phyloP scores from a whole-genome alignment of 2,797 vertebrate species.

The Esox masquinongy region DNA sequence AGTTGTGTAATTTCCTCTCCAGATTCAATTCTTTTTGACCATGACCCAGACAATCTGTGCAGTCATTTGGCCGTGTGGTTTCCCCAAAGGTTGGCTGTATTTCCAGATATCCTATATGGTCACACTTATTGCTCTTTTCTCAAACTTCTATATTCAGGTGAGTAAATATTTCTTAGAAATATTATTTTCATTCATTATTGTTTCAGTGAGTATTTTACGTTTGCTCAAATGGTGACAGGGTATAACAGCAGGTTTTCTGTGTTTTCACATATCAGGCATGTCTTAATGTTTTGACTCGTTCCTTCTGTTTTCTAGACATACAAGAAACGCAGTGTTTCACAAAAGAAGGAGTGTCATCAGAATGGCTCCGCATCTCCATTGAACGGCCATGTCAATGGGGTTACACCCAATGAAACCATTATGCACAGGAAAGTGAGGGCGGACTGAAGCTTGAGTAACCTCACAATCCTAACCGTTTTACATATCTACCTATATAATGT shows the following conservation, averaged over 20 bases:
- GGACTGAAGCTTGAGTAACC: slow-evolving; percentile 73
- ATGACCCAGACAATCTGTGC: slow-evolving; percentile 88
- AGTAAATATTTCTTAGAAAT: slow-evolving; percentile 24
- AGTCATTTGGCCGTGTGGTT: slow-evolving; percentile 87
- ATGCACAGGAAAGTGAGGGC: slow-evolving; percentile 83
- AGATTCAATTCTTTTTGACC: slow-evolving; percentile 94
- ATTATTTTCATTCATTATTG: not conserved
- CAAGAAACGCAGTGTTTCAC: slow-evolving; percentile 80
- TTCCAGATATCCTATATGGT: slow-evolving; percentile 94
- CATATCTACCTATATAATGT: slow-evolving; percentile 45
- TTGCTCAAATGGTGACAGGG: not conserved
- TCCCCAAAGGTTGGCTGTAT: slow-evolving; percentile 91
- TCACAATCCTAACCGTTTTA: slow-evolving; percentile 35
- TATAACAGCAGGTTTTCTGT: not conserved
- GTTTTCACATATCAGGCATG: not conserved
- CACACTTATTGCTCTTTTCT: slow-evolving; percentile 88
- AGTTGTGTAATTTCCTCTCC: slow-evolving; percentile 34
- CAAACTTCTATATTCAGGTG: slow-evolving; percentile 96
- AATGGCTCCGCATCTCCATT: slow-evolving; percentile 76
- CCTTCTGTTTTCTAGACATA: slow-evolving; percentile 82
- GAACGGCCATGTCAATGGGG: slow-evolving; percentile 85
- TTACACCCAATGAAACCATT: slow-evolving; percentile 71
- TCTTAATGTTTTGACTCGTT: not conserved
- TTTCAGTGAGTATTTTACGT: not conserved
- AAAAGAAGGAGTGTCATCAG: slow-evolving; percentile 84